Conservation (phyloP, 2,888 invertebrate genomes). For the Diarsia mendica region DNA sequence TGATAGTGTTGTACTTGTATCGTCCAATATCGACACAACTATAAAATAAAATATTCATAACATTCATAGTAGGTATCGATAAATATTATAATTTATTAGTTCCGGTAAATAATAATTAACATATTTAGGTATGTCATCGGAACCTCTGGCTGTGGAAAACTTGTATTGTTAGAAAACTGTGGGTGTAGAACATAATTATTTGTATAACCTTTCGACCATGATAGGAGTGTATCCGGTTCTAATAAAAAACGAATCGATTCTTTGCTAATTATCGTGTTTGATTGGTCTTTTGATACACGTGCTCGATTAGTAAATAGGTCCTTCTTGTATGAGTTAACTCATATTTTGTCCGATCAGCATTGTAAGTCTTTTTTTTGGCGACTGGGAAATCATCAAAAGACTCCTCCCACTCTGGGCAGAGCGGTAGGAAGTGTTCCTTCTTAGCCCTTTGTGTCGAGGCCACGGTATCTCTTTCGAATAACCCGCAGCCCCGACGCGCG, state of each 20-base stretch:
- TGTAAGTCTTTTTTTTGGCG: too few relatives aligned
- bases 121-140: slow-evolving; percentile 1
- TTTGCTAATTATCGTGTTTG: background rate
- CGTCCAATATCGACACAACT: background rate
- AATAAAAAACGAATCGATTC: slow-evolving; percentile 15
- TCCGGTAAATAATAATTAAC: slow-evolving; percentile 30
- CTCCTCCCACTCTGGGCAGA: too few relatives aligned
- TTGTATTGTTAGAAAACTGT: slow-evolving; percentile 23
- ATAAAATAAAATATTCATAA: background rate
- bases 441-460: too few relatives aligned
- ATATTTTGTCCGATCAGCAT: background rate
- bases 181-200: slow-evolving; percentile 41
- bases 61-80: background rate
- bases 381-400: too few relatives aligned
- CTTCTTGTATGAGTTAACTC: background rate
- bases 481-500: too few relatives aligned
- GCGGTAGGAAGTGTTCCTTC: too few relatives aligned
- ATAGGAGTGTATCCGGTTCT: slow-evolving; percentile 25
- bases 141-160: slow-evolving; percentile 28
- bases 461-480: too few relatives aligned
- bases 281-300: slow-evolving; percentile 1
- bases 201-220: slow-evolving; percentile 22
- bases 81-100: slow-evolving; percentile 33
- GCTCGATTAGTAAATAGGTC: background rate
- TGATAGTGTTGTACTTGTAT: background rate